phyloP scores from a whole-genome alignment of 2,797 vertebrate genomes.

The Poecilia velifera region DNA sequence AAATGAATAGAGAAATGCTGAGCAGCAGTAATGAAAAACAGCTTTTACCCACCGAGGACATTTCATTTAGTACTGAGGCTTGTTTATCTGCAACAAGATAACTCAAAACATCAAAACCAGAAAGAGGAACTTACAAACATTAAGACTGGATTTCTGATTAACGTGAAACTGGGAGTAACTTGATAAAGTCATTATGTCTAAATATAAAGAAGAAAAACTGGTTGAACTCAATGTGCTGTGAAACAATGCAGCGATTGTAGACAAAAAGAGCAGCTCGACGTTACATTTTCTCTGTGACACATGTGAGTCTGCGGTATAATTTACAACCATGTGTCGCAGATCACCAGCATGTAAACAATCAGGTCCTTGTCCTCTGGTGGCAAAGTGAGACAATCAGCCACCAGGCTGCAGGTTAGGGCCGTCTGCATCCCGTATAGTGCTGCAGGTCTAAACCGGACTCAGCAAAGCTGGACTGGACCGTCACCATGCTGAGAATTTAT shows the following conservation, averaged over 20 bases:
- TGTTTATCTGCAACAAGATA: not conserved
- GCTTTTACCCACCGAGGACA: conserved; percentile 45
- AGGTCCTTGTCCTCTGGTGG: conserved; percentile 34
- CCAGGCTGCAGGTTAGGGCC: conserved; percentile 13
- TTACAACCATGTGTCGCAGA: conserved; percentile 39
- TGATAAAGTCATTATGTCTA: not conserved
- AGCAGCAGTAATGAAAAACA: conserved; percentile 36
- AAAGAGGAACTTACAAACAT: not conserved
- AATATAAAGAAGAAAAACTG: not conserved
- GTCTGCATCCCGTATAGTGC: conserved; percentile 19
- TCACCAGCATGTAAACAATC: conserved; percentile 56
- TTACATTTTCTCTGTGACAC: conserved; percentile 12
- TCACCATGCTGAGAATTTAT: conserved; percentile 27
- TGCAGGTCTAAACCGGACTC: conserved; percentile 18
- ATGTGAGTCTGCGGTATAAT: conserved; percentile 37
- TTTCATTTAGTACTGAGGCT: conserved; percentile 4
- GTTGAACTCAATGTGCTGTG: not conserved
- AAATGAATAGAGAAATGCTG: conserved; percentile 13
- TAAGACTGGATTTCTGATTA: not conserved
- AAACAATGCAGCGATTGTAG: conserved; percentile 7
- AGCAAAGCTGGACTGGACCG: conserved; percentile 28
- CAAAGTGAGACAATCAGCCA: conserved; percentile 42
- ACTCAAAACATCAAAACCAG: not conserved
- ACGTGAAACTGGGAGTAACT: not conserved
- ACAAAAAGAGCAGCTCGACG: conserved; percentile 2